Evolutionary conservation across 2,113 vertebrate species (phyloP), one percentile per base, ranked within the genome.

Genomic region (Triplophysa rosa): DNA sequence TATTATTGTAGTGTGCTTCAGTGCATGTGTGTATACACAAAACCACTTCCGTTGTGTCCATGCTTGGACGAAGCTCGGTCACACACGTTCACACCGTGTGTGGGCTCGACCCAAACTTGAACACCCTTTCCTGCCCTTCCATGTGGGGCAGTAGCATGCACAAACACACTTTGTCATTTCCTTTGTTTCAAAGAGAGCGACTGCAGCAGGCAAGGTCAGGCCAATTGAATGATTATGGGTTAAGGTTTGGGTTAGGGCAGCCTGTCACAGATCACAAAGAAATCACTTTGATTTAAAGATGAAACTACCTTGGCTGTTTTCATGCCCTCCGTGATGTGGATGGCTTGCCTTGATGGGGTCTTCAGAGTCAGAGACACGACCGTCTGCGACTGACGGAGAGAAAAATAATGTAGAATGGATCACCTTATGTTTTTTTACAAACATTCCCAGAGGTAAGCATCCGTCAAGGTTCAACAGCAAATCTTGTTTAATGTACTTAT

Each of bases 71-170:
- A 68, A 52, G 62, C 17, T 33, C 1, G 19, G 71, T 71, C 61
- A 64, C 33, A 61, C 81, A 29, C 23, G 24, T 64, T 76, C 45
- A 52, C 80, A n/a, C 69, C n/a, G 17, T 52, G 17, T 45, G 58
- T 74, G 58, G 64, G 65, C 76, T 83, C 69, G 24, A 26, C 67
- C 58, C 49, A 78, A 14, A 17, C 47, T 80, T 79, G 71, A 70
- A 81, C 83, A 69, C 78, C 80, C 74, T 81, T 76, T 81, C 82
- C 40, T 54, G 19, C 61, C 63, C 54, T 82, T 54, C 74, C 78
- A 23, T 26, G 78, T 37, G 75, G 79, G 33, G 64, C 74, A 64
- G 78, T 58, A 73, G 76, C 71, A 58, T 45, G 77, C 45, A 64
- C 64, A 76, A 63, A 78, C 66, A 65, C 65, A 23, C 37, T 45